Base-by-base conservation (phyloP, 2,888 invertebrate genomes). In the Girardia tigrina region DNA sequence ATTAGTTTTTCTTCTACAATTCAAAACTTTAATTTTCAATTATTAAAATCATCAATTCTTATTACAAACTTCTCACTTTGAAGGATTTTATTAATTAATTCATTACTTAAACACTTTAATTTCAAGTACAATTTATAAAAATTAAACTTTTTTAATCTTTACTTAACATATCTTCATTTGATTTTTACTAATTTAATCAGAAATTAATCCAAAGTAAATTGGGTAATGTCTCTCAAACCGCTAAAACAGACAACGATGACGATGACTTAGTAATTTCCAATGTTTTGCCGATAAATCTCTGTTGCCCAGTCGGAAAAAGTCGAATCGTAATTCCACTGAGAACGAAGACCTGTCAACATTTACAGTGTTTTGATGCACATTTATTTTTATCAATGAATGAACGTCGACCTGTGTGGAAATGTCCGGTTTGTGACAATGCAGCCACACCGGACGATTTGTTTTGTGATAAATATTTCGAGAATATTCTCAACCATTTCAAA, bases 381-480 rank as follows among this genome's bases (percentile, higher is more conserved):
- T 87, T 92, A 76, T 97, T 90, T 85, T 87, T 97, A 79, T 91
- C 92, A 87, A 97, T 98, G 97, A 97, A 97, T 82, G 98, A 98
- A 85, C 88, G 93, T 78, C 94, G 94, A 81, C 93, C 97, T 0
- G 94, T 94, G 0, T 98, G 98, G 97, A 89, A 90, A 80, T 98
- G 98, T 85, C 97, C 97, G 0, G 94, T 98, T 23, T 98, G 98
- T 85, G 93, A 94, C 84, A 90, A 91, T 79, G 88, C 90, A 0
- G 91, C 93, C 70, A 87, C 91, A 0, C 97, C 92, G 82, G 91
- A 93, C 81, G 90, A 90, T 81, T 87, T 98, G 2, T 90, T 92
- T 14, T 92, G 98, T 78, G 97, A 98, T 82, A 93, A 94, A 90
- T 92, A 36, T 16, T 36, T 36, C 16, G 12, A 36, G 36, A 36